phyloP scores from a whole-genome alignment of 2,888 invertebrate species.

The Mactromeris polynyma region DNA sequence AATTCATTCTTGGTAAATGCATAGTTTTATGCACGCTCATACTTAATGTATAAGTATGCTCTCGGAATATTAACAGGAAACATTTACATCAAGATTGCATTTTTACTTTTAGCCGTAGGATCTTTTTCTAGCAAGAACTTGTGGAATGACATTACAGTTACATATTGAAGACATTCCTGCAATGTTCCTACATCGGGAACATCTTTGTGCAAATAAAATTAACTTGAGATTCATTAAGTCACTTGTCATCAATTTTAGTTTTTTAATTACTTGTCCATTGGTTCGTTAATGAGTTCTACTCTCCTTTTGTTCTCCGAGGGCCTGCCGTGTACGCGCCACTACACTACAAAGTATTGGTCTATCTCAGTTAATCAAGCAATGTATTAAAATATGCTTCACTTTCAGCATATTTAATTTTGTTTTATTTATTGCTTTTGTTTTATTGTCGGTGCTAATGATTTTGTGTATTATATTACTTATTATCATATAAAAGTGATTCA shows the following conservation, averaged over 20 bases:
- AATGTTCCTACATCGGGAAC: background rate
- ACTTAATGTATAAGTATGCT: conserved; percentile 8
- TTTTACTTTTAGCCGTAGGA: background rate
- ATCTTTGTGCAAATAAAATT: conserved; percentile 23
- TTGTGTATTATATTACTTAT: background rate
- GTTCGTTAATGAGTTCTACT: background rate
- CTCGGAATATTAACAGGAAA: conserved; percentile 13
- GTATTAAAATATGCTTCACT: background rate
- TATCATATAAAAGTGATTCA: background rate
- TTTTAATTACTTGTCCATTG: conserved; percentile 21
- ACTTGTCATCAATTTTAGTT: conserved; percentile 23
- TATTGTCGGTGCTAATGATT: background rate
- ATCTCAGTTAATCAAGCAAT: background rate
- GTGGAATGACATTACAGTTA: background rate
- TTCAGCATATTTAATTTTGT: background rate
- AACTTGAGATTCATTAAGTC: conserved; percentile 7
- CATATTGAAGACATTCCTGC: conserved; percentile 15
- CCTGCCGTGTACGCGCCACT: background rate
- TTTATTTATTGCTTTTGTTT: background rate
- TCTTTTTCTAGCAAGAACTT: conserved; percentile 4
- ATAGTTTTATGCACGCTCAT: conserved; percentile 9
- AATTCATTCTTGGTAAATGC: conserved; percentile 17
- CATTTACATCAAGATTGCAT: background rate
- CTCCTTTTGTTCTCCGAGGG: conserved; percentile 15
- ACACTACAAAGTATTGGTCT: background rate